Evolutionary conservation across 2,113 vertebrate species (phyloP).

Genomic region (Cochlearius cochlearius): DNA sequence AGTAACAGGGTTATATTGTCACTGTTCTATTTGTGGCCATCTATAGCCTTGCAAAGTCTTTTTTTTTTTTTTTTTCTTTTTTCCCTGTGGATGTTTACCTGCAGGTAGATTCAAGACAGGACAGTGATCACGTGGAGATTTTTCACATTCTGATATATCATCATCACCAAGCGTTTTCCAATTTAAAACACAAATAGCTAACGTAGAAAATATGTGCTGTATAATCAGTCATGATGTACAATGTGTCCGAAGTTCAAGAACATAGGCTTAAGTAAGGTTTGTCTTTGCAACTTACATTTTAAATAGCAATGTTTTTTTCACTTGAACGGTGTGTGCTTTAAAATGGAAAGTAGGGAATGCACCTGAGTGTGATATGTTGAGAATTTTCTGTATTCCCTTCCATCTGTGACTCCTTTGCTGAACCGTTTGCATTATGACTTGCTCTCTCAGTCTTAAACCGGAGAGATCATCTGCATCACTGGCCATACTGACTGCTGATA

Average conservation of each 20-base stretch:
- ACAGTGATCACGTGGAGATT: background rate
- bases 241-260: background rate
- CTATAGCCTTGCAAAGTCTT: background rate
- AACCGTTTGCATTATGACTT: background rate
- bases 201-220: background rate
- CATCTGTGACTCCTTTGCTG: background rate
- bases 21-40: background rate
- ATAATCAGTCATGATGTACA: background rate
- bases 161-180: background rate
- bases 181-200: background rate
- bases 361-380: background rate
- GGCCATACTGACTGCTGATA: background rate
- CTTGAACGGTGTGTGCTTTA: background rate
- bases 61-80: background rate
- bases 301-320: background rate
- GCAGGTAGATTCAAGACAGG: background rate
- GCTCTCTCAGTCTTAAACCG: background rate
- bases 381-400: background rate
- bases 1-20: background rate
- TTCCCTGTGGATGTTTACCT: background rate
- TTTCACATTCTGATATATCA: background rate
- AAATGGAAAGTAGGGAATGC: background rate
- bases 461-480: background rate
- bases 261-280: background rate
- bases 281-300: background rate